Evolutionary conservation across 2,888 invertebrate species (phyloP).

Genomic region (Amblyjoppa fuscipennis): DNA sequence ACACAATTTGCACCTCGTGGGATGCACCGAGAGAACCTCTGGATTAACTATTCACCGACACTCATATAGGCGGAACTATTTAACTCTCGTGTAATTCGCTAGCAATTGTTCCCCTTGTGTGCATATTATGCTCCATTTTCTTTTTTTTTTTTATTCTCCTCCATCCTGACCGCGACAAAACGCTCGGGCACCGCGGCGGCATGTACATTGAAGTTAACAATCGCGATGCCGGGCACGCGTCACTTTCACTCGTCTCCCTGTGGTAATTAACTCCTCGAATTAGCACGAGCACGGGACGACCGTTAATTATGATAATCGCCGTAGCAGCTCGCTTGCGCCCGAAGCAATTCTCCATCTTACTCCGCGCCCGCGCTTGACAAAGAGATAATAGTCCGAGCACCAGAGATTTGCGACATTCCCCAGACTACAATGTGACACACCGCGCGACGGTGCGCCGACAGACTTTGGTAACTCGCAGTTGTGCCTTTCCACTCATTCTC

Average conservation of each 20-base stretch:
- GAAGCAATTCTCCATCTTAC: constrained; percentile 54
- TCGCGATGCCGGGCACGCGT: constrained; percentile 71
- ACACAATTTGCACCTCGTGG: not conserved
- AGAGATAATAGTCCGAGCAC: constrained; percentile 72
- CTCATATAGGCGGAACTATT: constrained; percentile 56
- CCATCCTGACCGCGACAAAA: constrained; percentile 32
- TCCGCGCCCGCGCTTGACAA: constrained; percentile 70
- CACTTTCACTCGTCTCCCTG: constrained; percentile 70
- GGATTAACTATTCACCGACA: constrained; percentile 29
- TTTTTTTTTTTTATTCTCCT: constrained; percentile 43
- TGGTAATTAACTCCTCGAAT: constrained; percentile 72
- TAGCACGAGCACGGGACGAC: constrained; percentile 72
- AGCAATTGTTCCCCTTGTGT: constrained; percentile 50
- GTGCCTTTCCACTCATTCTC: constrained; percentile 28
- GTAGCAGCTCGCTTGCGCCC: constrained; percentile 45
- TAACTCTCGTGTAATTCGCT: constrained; percentile 52
- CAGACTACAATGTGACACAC: constrained; percentile 13
- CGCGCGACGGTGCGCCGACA: not conserved
- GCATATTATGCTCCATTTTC: constrained; percentile 54
- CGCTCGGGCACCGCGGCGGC: constrained; percentile 38
- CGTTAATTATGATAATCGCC: constrained; percentile 78
- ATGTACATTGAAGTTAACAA: constrained; percentile 58
- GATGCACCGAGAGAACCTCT: constrained; percentile 21
- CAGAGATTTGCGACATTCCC: constrained; percentile 69
- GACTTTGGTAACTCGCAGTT: constrained; percentile 33